Percentiles rank a stretch among this genome's conserved stretches.
Evolutionary conservation across 35 echinoderm and acorn worm genomes (phyloP).

Genomic region (Anneissia japonica): DNA sequence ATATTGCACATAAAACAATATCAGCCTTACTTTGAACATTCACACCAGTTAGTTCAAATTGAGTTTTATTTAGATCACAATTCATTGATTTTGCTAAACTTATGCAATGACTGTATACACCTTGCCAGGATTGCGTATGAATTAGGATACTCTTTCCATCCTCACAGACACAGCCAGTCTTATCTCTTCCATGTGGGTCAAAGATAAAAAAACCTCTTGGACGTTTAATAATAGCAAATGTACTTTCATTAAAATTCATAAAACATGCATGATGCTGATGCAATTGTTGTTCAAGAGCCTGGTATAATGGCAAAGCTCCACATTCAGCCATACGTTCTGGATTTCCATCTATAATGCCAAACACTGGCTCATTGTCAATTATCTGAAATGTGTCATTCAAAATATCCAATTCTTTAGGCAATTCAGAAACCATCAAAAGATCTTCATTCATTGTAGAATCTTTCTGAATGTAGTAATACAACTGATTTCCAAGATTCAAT

Average conservation of each 20-base stretch:
- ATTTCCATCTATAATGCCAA: constrained; percentile 29
- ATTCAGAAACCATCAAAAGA: constrained; percentile 25
- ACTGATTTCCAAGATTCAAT: constrained; percentile 25
- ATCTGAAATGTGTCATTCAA: constrained; percentile 13
- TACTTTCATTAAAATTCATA: constrained; percentile 20
- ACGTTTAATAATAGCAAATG: constrained; percentile 19
- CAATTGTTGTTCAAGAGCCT: constrained; percentile 24
- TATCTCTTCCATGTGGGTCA: constrained; percentile 4
- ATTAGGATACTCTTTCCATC: constrained; percentile 10
- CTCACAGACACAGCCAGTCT: background rate
- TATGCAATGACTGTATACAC: constrained; percentile 18
- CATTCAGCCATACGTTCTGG: background rate
- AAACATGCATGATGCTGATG: constrained; percentile 15
- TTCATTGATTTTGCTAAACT: constrained; percentile 6
- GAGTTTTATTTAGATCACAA: background rate
- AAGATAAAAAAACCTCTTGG: background rate
- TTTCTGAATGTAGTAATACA: constrained; percentile 28
- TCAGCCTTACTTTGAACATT: background rate
- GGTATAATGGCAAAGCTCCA: constrained; percentile 17
- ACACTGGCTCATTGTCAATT: background rate
- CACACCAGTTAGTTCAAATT: constrained; percentile 21
- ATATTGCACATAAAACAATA: too few relatives aligned
- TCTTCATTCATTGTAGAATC: constrained; percentile 27
- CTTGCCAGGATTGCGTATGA: constrained; percentile 5
- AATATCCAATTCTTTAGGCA: constrained; percentile 28